phyloP scores from a whole-genome alignment of 2,888 invertebrate genomes.

The Nymphalis c-album region DNA sequence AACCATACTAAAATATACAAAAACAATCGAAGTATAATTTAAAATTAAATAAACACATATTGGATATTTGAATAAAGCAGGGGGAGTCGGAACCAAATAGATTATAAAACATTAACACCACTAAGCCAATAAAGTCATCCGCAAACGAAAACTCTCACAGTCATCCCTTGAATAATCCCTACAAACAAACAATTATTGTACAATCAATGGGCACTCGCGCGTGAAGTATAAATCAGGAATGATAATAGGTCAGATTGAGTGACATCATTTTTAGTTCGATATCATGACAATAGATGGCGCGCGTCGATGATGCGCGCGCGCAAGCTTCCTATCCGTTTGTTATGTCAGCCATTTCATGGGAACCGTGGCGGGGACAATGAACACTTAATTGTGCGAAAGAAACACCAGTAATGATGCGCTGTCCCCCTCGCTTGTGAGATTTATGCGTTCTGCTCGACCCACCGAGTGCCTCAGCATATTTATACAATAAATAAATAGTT shows the following conservation, averaged over 20 bases:
- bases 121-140: slow-evolving; percentile 62
- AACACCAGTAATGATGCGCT: slow-evolving; percentile 69
- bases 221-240: slow-evolving; percentile 68
- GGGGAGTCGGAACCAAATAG: slow-evolving; percentile 24
- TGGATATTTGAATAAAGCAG: slow-evolving; percentile 16
- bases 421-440: slow-evolving; percentile 58
- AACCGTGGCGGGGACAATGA: slow-evolving; percentile 71
- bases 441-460: slow-evolving; percentile 70
- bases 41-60: neutral
- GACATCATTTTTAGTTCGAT: slow-evolving; percentile 63
- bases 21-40: slow-evolving; percentile 6
- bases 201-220: slow-evolving; percentile 71
- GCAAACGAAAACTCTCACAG: slow-evolving; percentile 64
- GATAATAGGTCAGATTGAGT: slow-evolving; percentile 62
- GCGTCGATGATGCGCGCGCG: slow-evolving; percentile 58
- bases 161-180: slow-evolving; percentile 53
- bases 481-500: slow-evolving; percentile 70
- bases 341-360: slow-evolving; percentile 73
- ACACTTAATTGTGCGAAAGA: slow-evolving; percentile 77
- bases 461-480: slow-evolving; percentile 65
- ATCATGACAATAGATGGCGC: slow-evolving; percentile 62
- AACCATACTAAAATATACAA: neutral
- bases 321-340: slow-evolving; percentile 44
- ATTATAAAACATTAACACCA: slow-evolving; percentile 41
- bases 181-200: slow-evolving; percentile 78